Conservation (phyloP, 2,113 vertebrate genomes). For the Pterocles orientalis region DNA sequence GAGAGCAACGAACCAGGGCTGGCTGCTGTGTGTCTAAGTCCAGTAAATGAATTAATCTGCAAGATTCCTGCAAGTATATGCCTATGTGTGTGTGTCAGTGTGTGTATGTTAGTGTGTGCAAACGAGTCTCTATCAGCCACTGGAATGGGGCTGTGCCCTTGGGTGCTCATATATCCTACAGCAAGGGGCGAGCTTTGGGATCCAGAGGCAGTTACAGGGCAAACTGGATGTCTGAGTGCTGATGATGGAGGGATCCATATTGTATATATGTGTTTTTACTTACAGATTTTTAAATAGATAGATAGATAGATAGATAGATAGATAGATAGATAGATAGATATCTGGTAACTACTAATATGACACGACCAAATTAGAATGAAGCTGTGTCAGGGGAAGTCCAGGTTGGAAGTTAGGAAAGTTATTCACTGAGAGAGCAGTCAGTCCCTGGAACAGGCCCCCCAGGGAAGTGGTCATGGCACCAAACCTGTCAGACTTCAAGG, state of each 20-base stretch:
- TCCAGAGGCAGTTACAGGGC: neutral
- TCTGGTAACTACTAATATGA: too few relatives aligned
- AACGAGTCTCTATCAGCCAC: neutral
- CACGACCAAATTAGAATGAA: neutral
- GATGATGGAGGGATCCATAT: neutral
- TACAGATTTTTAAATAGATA: neutral
- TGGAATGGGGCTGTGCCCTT: neutral
- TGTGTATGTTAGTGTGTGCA: too few relatives aligned
- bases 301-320: too few relatives aligned
- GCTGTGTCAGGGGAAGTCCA: neutral
- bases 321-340: neutral
- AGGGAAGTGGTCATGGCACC: neutral
- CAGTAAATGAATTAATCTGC: neutral
- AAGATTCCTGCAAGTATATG: too few relatives aligned
- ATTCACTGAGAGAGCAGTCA: neutral
- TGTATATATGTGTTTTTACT: neutral
- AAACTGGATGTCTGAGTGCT: neutral
- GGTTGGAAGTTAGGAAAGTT: neutral
- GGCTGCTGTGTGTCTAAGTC: neutral
- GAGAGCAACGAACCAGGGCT: neutral
- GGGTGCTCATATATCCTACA: neutral
- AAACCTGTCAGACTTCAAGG: neutral
- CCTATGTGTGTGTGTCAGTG: neutral
- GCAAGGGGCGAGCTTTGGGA: neutral
- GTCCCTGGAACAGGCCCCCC: neutral